Conservation (phyloP, 1,140 invertebrate genomes). For the Hesperophylax magnus region DNA sequence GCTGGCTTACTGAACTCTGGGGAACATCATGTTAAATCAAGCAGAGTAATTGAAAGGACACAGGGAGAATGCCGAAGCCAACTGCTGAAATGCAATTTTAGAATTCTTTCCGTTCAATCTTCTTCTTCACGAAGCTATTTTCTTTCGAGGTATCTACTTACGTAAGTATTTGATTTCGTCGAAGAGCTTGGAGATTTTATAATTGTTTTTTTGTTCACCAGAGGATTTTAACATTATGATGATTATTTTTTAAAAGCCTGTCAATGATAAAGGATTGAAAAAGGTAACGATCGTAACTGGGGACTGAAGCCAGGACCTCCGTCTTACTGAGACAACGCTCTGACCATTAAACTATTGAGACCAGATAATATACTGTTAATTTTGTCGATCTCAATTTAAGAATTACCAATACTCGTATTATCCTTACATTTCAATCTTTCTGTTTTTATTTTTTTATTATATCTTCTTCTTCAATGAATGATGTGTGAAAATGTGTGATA, state of each 20-base stretch:
- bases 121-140: neutral
- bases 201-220: neutral
- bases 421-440: too few species aligned
- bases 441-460: too few species aligned
- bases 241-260: neutral
- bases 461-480: too few species aligned
- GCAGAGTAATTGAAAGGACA: neutral
- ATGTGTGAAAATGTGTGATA: too few species aligned
- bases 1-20: neutral
- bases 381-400: too few species aligned
- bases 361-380: too few species aligned
- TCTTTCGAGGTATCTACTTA: neutral
- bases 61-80: neutral
- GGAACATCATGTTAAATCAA: conserved; percentile 2
- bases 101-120: conserved; percentile 5
- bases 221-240: neutral
- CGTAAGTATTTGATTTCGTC: neutral
- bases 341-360: too few species aligned
- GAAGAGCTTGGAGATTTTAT: neutral
- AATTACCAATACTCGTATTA: too few species aligned
- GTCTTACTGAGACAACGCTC: too few species aligned
- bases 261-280: neutral
- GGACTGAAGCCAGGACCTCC: too few species aligned
- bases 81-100: conserved; percentile 5
- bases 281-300: too few species aligned